These are phyloP conservation scores for Triplophysa dalaica DNA, from an alignment of 2,113 vertebrate species.

Conservation along the genomic window DNA sequence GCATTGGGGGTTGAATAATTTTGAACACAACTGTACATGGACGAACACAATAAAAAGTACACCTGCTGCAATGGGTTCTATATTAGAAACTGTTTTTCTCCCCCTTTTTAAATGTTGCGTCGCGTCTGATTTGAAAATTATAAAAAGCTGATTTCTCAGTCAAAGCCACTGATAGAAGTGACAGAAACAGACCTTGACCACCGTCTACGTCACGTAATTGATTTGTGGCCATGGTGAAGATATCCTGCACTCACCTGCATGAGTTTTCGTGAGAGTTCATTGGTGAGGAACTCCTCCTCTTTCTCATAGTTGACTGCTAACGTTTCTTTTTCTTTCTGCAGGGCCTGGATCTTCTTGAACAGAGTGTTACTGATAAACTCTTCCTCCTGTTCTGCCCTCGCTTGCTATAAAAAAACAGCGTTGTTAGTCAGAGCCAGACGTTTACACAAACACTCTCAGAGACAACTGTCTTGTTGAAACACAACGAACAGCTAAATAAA, in stretches of 20 bases:
- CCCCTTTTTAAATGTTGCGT: no score
- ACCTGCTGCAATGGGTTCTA: no score
- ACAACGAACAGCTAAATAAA: no score
- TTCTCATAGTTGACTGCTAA: constrained; percentile 88
- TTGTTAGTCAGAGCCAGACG: neutral
- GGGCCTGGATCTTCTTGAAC: constrained; percentile 89
- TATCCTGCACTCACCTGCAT: constrained; percentile 78
- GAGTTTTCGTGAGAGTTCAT: constrained; percentile 85
- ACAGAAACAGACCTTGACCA: neutral
- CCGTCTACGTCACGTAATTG: neutral
- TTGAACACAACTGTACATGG: no score
- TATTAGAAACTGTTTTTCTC: no score
- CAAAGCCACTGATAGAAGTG: neutral
- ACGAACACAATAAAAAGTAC: no score
- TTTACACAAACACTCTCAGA: no score
- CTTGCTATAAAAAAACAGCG: constrained; percentile 74
- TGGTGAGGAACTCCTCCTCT: constrained; percentile 88
- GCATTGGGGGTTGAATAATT: no score
- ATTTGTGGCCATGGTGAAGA: neutral
- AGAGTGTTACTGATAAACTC: constrained; percentile 89
- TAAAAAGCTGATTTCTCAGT: neutral
- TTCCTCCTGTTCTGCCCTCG: constrained; percentile 86
- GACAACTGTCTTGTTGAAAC: no score
- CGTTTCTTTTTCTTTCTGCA: constrained; percentile 89
- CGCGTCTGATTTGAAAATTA: neutral